These are phyloP conservation scores for Araneus ventricosus DNA, from an alignment of 1,140 invertebrate species.

Conservation along the genomic window DNA sequence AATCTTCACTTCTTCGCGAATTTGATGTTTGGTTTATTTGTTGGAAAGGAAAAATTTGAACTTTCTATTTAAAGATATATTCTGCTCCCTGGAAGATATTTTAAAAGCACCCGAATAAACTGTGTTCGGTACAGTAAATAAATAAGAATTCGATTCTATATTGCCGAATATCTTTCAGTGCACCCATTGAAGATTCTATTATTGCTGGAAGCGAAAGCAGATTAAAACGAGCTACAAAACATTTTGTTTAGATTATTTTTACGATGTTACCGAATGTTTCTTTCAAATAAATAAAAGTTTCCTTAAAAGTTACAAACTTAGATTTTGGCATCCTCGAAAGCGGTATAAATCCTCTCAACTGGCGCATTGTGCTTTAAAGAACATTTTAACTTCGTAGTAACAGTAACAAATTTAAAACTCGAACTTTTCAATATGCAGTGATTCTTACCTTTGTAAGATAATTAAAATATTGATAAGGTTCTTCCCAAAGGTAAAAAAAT, in stretches of 20 bases:
- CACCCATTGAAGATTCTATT: neutral
- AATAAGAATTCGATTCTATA: neutral
- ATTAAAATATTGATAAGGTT: too few relatives aligned
- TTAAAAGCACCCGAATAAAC: conserved; percentile 1
- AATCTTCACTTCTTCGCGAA: neutral
- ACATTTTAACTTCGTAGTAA: too few relatives aligned
- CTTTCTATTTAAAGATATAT: conserved; percentile 17
- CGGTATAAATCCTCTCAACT: neutral
- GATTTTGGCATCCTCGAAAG: neutral
- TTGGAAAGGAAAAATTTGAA: neutral
- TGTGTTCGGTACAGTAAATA: neutral
- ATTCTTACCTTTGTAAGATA: too few relatives aligned
- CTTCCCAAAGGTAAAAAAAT: too few relatives aligned
- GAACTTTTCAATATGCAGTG: too few relatives aligned
- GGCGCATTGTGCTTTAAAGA: too few relatives aligned
- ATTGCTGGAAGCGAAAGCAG: neutral
- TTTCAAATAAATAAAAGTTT: neutral
- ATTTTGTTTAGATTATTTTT: neutral
- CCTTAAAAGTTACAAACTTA: neutral
- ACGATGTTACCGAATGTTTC: neutral
- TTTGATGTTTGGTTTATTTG: neutral
- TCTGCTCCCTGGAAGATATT: neutral
- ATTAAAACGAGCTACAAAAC: neutral
- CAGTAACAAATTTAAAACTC: too few relatives aligned
- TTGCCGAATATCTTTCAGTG: neutral